Evolutionary conservation across 2,797 vertebrate species (phyloP).

Genomic region (Intellagama lesueurii): DNA sequence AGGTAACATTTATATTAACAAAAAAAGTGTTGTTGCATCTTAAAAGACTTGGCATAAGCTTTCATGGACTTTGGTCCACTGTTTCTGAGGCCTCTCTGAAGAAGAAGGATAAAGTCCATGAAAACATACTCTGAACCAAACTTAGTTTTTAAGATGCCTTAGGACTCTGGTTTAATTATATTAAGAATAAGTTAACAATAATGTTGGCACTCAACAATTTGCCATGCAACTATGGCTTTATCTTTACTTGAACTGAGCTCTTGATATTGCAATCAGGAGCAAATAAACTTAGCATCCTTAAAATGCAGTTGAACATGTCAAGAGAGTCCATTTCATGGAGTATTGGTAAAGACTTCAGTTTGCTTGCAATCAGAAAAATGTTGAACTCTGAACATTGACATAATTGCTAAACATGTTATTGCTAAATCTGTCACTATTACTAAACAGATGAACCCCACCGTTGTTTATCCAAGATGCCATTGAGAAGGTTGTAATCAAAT

Average conservation of each 20-base stretch:
- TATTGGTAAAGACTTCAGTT: neutral
- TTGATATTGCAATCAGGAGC: neutral
- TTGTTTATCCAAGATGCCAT: neutral
- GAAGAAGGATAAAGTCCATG: neutral
- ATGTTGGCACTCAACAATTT: constrained; percentile 3
- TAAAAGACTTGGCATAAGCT: too few relatives aligned
- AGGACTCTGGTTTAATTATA: neutral
- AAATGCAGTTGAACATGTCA: neutral
- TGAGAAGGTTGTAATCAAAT: neutral
- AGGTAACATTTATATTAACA: neutral
- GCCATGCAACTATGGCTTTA: neutral
- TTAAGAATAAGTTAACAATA: neutral
- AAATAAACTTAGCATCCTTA: neutral
- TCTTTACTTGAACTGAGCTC: neutral
- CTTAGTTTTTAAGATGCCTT: too few relatives aligned
- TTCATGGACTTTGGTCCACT: too few relatives aligned
- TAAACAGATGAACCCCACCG: neutral
- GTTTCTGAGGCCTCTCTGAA: too few relatives aligned
- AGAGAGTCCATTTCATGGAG: neutral
- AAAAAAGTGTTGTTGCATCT: too few relatives aligned
- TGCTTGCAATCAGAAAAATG: neutral
- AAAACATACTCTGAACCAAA: neutral
- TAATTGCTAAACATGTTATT: neutral
- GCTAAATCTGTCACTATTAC: too few relatives aligned
- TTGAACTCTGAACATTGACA: neutral